Base-by-base conservation (phyloP, 2,888 invertebrate species). In the Hirudinaria manillensis region DNA sequence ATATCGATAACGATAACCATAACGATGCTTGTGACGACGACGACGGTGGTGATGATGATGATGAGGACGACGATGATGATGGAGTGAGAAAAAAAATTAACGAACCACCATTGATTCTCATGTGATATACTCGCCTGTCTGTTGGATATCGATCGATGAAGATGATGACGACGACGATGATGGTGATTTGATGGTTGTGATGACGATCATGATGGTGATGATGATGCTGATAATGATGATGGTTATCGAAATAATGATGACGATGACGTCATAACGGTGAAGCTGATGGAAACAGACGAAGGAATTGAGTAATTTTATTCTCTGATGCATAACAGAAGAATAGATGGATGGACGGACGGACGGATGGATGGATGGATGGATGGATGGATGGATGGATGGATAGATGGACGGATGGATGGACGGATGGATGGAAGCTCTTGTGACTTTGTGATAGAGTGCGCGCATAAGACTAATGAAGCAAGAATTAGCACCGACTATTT, bases 141-240 rank as follows among this genome's bases (percentile, higher is more conserved):
- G 24, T 24, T 13, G 24, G 10, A 24, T 16, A 10, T 16, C 16
- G 16, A 27, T 24, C 66, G 27, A 29, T 65, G 66, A 65, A 10
- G 66, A 65, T 65, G 66, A 24, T 65, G 16, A 24, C 24, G 16
- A 65, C 16, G 66, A 65, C 24, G 66, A 65, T 65, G 27, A 65
- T 29, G 66, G 10, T 53, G 21, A 53, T 53, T 53, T 13, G 53
- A 53, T 21, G 53, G 21, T 53, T 53, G 53, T 16, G 53, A 53
- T 53, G 56, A 56, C 27, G 56, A 56, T 56, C 3, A 56, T 56
- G 56, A 56, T 56, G 56, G 13, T 56, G 56, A 56, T 56, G 56
- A 56, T 56, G 56, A 56, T 56, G 56, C 3, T 16, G 56, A 56
- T 56, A 10, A 56, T 56, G 56, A 56, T 16, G 56, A 56, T 56